Evolutionary conservation across 2,797 vertebrate genomes (phyloP).

Genomic region (Margarornis squamiger): DNA sequence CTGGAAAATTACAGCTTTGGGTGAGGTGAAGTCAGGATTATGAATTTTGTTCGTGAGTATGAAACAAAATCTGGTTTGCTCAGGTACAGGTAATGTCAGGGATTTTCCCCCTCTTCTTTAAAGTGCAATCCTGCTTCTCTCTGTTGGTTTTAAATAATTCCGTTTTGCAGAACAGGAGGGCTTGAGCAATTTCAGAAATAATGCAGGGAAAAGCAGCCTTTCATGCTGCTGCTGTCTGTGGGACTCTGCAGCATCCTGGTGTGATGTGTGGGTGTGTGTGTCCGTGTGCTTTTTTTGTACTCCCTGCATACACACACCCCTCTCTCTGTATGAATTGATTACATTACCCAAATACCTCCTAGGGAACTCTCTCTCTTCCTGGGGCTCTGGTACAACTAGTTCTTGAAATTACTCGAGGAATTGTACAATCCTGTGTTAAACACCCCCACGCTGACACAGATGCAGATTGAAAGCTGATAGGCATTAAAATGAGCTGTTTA

Average conservation of each 20-base stretch:
- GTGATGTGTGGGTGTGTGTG: neutral
- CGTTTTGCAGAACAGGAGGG: neutral
- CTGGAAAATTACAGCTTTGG: slow-evolving; percentile 41
- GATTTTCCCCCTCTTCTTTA: neutral
- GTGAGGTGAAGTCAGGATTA: slow-evolving; percentile 30
- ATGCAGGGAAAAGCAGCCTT: neutral
- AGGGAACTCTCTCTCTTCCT: slow-evolving; percentile 28
- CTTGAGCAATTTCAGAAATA: slow-evolving; percentile 6
- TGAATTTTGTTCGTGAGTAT: slow-evolving; percentile 21
- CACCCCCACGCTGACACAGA: neutral
- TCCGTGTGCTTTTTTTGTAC: neutral
- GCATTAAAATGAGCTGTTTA: neutral
- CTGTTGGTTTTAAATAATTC: slow-evolving; percentile 1
- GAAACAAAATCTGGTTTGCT: slow-evolving; percentile 48
- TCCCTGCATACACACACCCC: neutral
- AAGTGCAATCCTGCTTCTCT: neutral
- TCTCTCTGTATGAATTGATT: neutral
- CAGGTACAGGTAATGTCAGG: neutral
- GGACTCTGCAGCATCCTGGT: slow-evolving; percentile 11
- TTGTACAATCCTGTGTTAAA: neutral
- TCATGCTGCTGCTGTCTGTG: neutral
- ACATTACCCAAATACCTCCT: slow-evolving; percentile 28
- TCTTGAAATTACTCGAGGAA: slow-evolving; percentile 44
- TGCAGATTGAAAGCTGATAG: neutral
- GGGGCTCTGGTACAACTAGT: slow-evolving; percentile 25